phyloP scores from a whole-genome alignment of 1,140 invertebrate species.

The Drosophila pectinifera region DNA sequence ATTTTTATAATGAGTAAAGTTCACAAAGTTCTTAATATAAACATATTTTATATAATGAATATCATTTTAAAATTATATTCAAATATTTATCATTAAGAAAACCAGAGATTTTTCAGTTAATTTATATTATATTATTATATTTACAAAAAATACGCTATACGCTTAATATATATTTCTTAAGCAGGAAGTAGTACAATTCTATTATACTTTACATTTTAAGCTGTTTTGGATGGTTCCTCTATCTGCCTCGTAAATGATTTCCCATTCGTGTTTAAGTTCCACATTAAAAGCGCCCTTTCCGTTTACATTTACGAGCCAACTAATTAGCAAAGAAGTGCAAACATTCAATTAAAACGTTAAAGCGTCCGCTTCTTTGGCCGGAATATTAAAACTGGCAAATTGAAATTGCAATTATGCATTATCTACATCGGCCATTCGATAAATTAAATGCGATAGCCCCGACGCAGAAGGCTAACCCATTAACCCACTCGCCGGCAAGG shows the following conservation, averaged over 20 bases:
- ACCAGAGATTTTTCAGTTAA: no score
- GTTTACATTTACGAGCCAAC: conserved; percentile 5
- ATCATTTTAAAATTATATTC: no score
- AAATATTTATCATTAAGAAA: no score
- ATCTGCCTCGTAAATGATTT: not conserved
- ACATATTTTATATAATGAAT: no score
- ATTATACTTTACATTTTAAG: no score
- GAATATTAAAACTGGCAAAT: conserved; percentile 40
- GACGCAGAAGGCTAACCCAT: conserved; percentile 35
- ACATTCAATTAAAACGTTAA: conserved; percentile 21
- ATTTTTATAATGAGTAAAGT: no score
- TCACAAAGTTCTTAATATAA: no score
- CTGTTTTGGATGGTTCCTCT: no score
- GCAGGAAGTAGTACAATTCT: no score
- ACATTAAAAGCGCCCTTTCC: conserved; percentile 1
- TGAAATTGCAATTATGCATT: conserved; percentile 48
- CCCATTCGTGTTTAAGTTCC: not conserved
- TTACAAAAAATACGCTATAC: no score
- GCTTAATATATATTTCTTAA: no score
- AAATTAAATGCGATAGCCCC: conserved; percentile 43
- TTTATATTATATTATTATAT: no score
- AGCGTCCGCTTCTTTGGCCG: conserved; percentile 29
- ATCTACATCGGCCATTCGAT: conserved; percentile 43
- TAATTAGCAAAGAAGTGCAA: conserved; percentile 23
- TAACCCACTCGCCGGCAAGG: conserved; percentile 41